A percentile compares a stretch with the other conserved stretches of the same genome.
Evolutionary conservation across 2,888 invertebrate species (phyloP).

Genomic region (Eueremaeus valkanovi): DNA sequence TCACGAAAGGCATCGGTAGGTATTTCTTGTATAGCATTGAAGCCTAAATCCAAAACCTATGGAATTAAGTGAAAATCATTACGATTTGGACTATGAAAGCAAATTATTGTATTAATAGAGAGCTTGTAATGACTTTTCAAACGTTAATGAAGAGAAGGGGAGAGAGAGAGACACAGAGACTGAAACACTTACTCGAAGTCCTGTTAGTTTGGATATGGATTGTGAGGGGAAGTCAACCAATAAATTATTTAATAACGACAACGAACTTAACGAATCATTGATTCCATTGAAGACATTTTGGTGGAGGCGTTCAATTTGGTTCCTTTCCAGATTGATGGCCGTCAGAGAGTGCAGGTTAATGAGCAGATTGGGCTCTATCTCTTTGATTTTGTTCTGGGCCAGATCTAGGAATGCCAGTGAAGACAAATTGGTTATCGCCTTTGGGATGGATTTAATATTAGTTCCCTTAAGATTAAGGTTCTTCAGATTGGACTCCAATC

Average conservation of each 20-base stretch:
- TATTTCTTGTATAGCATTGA: constrained; percentile 77
- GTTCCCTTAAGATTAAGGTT: constrained; percentile 86
- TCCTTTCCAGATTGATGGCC: constrained; percentile 80
- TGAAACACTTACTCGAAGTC: constrained; percentile 62
- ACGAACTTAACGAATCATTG: constrained; percentile 73
- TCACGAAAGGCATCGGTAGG: constrained; percentile 73
- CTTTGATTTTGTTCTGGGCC: constrained; percentile 79
- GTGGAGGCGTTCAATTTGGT: constrained; percentile 72
- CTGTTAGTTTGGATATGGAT: constrained; percentile 70
- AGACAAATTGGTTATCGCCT: constrained; percentile 69
- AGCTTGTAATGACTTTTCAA: neutral
- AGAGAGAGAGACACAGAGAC: neutral
- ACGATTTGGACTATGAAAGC: neutral
- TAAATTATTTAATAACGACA: constrained; percentile 82
- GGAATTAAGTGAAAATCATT: constrained; percentile 14
- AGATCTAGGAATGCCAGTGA: constrained; percentile 81
- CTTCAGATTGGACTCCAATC: constrained; percentile 73
- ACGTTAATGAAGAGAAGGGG: too few relatives aligned
- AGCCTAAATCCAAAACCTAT: constrained; percentile 81
- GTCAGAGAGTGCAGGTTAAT: constrained; percentile 71
- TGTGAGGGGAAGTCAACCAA: constrained; percentile 78
- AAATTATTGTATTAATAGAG: too few relatives aligned
- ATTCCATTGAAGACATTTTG: constrained; percentile 74
- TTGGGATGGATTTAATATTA: constrained; percentile 71
- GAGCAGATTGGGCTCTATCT: constrained; percentile 56